Evolutionary conservation across 2,113 vertebrate species (phyloP).

Genomic region (Tringa solitaria): DNA sequence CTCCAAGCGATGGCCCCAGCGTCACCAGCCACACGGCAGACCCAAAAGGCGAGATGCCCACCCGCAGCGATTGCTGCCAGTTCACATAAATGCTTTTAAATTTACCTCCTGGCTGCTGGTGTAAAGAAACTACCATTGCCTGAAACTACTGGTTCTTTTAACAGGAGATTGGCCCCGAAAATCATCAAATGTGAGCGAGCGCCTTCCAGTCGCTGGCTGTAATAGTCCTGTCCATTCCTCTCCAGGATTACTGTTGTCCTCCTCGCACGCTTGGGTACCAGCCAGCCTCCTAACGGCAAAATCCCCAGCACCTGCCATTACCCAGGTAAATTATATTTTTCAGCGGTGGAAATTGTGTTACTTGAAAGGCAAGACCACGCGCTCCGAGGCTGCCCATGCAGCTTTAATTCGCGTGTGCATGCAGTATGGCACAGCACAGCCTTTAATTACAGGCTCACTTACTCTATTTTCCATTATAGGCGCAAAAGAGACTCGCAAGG

Average conservation of each 20-base stretch:
- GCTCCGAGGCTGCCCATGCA: not conserved
- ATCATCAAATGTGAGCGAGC: not conserved
- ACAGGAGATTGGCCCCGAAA: not conserved
- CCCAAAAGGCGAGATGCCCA: not conserved
- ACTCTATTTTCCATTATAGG: not conserved
- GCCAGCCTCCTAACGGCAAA: not conserved
- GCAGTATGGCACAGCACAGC: not conserved
- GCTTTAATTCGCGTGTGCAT: not conserved
- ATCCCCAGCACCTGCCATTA: not conserved
- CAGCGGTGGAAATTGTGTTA: not conserved
- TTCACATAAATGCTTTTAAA: not conserved
- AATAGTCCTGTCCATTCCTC: not conserved
- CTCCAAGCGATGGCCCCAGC: rapidly evolving
- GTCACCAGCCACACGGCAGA: not conserved
- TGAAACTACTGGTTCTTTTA: not conserved
- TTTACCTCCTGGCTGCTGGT: not conserved
- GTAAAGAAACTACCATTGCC: not conserved
- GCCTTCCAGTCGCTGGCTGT: not conserved
- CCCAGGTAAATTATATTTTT: not conserved
- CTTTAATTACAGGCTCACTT: conserved; percentile 49
- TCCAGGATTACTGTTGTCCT: not conserved
- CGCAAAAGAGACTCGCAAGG: not conserved
- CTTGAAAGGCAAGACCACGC: not conserved
- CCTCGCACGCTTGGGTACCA: not conserved
- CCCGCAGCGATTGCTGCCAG: not conserved